These are phyloP conservation scores for Danio kyathit DNA, from an alignment of 2,797 vertebrate species.

Conservation along the genomic window DNA sequence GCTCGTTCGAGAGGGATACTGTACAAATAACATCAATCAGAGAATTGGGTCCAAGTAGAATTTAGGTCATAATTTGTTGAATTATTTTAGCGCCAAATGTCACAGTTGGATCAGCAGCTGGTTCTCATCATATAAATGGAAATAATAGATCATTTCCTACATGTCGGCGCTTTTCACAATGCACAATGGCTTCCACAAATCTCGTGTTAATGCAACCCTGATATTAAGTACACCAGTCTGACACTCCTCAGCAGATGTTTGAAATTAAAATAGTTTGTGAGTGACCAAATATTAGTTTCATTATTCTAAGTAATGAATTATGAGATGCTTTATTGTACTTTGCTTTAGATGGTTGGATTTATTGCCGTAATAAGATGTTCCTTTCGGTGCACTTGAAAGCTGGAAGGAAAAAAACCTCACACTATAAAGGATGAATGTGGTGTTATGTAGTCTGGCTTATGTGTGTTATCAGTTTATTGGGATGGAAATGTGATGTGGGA, in stretches of 20 bases:
- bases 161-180: conserved; percentile 43
- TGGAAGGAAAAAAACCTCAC: background rate
- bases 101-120: conserved; percentile 61
- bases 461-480: conserved; percentile 46
- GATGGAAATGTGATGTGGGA: conserved; percentile 42
- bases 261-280: conserved; percentile 55
- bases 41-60: conserved; percentile 31
- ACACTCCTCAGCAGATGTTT: conserved; percentile 61
- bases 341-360: conserved; percentile 12
- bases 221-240: conserved; percentile 40
- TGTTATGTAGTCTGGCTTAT: conserved; percentile 23
- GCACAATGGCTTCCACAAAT: conserved; percentile 43
- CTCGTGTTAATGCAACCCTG: conserved; percentile 45
- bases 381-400: conserved; percentile 14
- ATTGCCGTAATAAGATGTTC: conserved; percentile 44
- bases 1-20: background rate
- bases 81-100: conserved; percentile 54
- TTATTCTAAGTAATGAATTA: conserved; percentile 30
- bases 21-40: conserved; percentile 43
- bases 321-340: conserved; percentile 8
- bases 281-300: conserved; percentile 28
- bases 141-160: conserved; percentile 49
- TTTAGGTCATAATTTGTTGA: conserved; percentile 49
- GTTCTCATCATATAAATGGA: conserved; percentile 59
- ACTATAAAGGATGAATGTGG: background rate